A percentile compares a stretch with the other conserved stretches of the same genome.
Conservation (phyloP, 2,797 vertebrate species). For the Macroramphosus scolopax region DNA sequence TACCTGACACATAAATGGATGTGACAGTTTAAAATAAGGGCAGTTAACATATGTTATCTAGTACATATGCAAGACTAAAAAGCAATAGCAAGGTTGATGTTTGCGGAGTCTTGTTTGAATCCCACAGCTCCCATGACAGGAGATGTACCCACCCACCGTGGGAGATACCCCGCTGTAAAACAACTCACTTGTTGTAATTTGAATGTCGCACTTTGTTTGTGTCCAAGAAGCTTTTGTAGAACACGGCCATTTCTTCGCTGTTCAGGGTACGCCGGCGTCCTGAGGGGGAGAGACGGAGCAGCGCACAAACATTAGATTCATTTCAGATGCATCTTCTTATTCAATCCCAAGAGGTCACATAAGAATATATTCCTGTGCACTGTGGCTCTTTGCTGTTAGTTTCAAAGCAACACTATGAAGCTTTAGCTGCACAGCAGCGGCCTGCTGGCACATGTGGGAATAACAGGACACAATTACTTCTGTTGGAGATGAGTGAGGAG, state of each 20-base stretch:
- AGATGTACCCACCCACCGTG: neutral
- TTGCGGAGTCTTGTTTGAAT: neutral
- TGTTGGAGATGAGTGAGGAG: too few relatives aligned
- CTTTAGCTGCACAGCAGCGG: neutral
- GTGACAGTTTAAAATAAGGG: too few relatives aligned
- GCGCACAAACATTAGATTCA: neutral
- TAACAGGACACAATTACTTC: too few relatives aligned
- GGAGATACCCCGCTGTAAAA: slow-evolving; percentile 7
- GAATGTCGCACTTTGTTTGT: slow-evolving; percentile 86
- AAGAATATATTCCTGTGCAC: neutral
- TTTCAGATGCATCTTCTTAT: neutral
- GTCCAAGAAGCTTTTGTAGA: slow-evolving; percentile 92
- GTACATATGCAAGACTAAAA: too few relatives aligned
- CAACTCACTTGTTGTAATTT: slow-evolving; percentile 89
- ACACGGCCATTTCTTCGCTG: slow-evolving; percentile 93
- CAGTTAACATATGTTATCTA: too few relatives aligned
- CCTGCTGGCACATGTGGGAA: too few relatives aligned
- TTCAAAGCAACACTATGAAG: neutral
- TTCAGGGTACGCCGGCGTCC: slow-evolving; percentile 80
- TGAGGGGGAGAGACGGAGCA: slow-evolving; percentile 60
- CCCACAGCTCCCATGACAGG: too few relatives aligned
- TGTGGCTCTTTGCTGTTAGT: neutral
- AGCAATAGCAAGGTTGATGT: too few relatives aligned
- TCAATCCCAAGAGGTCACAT: neutral
- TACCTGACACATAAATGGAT: too few relatives aligned